A percentile compares a stretch with the other conserved stretches of the same genome.
phyloP scores from a whole-genome alignment of 2,113 vertebrate species.

The Hemicordylus capensis region DNA sequence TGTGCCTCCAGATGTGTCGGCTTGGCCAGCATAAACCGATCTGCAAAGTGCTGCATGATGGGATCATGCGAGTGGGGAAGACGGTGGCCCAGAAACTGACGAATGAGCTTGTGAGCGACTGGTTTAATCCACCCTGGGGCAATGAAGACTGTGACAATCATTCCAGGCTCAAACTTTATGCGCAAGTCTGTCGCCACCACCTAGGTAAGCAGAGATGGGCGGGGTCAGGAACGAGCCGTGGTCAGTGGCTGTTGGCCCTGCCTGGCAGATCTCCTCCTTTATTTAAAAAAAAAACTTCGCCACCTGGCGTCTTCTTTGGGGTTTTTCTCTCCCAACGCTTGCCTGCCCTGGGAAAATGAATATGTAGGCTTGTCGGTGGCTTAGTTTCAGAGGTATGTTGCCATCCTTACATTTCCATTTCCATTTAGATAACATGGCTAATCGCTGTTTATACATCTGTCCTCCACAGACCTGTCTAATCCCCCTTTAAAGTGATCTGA shows the following conservation, averaged over 20 bases:
- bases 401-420: too few species aligned
- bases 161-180: slow-evolving; percentile 92
- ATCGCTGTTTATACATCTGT: background rate
- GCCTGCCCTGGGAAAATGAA: background rate
- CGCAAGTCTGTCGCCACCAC: slow-evolving; percentile 91
- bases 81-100: slow-evolving; percentile 80
- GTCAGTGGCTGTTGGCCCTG: background rate
- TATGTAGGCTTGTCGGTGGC: background rate
- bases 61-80: slow-evolving; percentile 88
- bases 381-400: too few species aligned
- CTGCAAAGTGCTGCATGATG: slow-evolving; percentile 92
- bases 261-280: background rate
- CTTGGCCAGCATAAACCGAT: slow-evolving; percentile 96
- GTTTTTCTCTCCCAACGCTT: background rate
- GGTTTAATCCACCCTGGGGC: slow-evolving; percentile 90
- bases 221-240: rapidly evolving
- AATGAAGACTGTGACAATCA: slow-evolving; percentile 92
- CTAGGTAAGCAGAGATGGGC: slow-evolving; percentile 79
- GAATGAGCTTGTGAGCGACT: slow-evolving; percentile 88
- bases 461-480: background rate
- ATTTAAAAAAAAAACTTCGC: background rate
- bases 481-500: background rate
- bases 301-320: background rate
- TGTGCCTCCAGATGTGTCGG: slow-evolving; percentile 85
- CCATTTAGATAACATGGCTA: background rate